phyloP scores from a whole-genome alignment of 2,797 vertebrate genomes.

The Dermochelys coriacea region DNA sequence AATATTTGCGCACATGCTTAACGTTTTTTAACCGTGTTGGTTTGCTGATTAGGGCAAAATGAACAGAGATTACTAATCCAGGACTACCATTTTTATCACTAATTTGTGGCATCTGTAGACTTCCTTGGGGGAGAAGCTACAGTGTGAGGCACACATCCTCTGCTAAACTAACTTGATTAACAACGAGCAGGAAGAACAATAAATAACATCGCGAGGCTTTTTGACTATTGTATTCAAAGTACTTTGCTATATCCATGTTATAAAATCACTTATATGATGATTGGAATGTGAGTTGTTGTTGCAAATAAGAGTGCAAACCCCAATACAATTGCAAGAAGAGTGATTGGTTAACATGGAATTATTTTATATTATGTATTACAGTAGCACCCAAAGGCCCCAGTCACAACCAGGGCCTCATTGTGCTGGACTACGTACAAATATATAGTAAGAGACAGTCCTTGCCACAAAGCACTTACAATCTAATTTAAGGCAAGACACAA shows the following conservation, averaged over 20 bases:
- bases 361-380: background rate
- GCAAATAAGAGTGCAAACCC: background rate
- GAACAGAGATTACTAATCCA: fast-evolving
- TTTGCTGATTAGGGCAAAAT: background rate
- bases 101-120: background rate
- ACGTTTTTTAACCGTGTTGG: background rate
- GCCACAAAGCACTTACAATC: background rate
- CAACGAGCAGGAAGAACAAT: background rate
- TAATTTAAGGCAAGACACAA: background rate
- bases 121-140: fast-evolving
- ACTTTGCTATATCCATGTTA: background rate
- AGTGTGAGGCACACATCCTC: background rate
- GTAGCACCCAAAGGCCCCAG: background rate
- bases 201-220: background rate
- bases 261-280: fast-evolving
- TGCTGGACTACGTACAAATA: background rate
- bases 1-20: fast-evolving
- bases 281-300: background rate
- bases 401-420: background rate
- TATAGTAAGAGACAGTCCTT: background rate
- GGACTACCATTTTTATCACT: fast-evolving
- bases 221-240: background rate
- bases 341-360: background rate
- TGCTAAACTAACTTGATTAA: background rate
- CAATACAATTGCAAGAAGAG: background rate